phyloP scores from a whole-genome alignment of 2,888 invertebrate genomes.

The Polydesmus complanatus region DNA sequence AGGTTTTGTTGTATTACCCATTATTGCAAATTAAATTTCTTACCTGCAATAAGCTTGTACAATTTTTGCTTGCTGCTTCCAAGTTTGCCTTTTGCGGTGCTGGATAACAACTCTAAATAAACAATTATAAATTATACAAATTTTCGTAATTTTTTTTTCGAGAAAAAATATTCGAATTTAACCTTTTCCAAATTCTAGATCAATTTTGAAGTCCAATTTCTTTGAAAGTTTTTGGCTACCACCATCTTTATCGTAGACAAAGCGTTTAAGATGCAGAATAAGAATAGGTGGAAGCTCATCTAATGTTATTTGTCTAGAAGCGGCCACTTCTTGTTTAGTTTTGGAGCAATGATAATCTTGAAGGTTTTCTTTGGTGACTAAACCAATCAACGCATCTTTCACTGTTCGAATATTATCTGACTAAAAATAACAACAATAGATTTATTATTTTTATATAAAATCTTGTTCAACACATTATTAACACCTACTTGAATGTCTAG shows the following conservation, averaged over 20 bases:
- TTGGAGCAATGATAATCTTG: conserved; percentile 73
- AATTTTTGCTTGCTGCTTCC: neutral
- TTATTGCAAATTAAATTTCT: too few relatives aligned
- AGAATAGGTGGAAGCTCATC: conserved; percentile 81
- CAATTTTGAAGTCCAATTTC: conserved; percentile 74
- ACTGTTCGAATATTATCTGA: conserved; percentile 43
- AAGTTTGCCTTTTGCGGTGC: neutral
- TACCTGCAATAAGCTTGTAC: neutral
- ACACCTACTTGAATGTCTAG: conserved; percentile 78
- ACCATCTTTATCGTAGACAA: conserved; percentile 62
- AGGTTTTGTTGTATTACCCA: too few relatives aligned
- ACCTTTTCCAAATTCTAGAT: conserved; percentile 69
- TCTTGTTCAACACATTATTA: neutral
- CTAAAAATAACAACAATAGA: conserved; percentile 24
- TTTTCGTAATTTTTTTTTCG: neutral
- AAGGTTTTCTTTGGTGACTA: conserved; percentile 69
- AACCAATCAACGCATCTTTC: conserved; percentile 69
- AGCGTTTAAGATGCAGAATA: conserved; percentile 84
- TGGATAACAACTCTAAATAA: neutral
- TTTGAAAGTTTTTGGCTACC: conserved; percentile 86
- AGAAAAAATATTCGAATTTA: conserved; percentile 36
- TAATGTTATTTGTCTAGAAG: conserved; percentile 76
- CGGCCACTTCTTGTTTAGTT: conserved; percentile 62
- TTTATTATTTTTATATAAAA: neutral
- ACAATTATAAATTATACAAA: neutral